Base-by-base conservation (phyloP, 2,888 invertebrate genomes). In the Elegia similella region DNA sequence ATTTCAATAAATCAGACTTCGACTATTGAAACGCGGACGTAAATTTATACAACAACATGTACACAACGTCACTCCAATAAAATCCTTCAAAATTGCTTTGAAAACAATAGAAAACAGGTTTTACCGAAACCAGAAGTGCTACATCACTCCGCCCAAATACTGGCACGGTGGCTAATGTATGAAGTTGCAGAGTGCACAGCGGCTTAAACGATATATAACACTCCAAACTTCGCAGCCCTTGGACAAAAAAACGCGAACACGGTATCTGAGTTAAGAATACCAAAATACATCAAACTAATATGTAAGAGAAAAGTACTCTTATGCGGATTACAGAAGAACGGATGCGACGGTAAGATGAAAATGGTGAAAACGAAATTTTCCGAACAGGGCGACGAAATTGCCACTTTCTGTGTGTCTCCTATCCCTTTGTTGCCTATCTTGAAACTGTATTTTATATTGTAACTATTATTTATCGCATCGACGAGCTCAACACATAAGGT, bases 311-410 rank as follows among this genome's bases (percentile, higher is more conserved):
- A 59, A 60, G 59, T 59, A 58, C 44, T 64, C 70, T 66, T 76
- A 73, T 62, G 29, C 23, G 60, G 16, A 52, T 6, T 62, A 23
- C 42, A 64, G 66, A 76, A 67, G 64, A 67, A 42, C 58, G 58
- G 57, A 52, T 50, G 57, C 43, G 55, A 57, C 42, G 12, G 67
- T 62, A 72, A 64, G 67, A 63, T 61, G 60, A 59, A 59, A 66
- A 64, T 62, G 62, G 64, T 58, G 59, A 64, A 70, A 70, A 69
- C 68, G 73, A 67, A 72, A 76, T 76, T 76, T 80, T 12, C 78
- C 73, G 73, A 68, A 70, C 76, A 72, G 70, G 75, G 78, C 77
- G 75, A 75, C 72, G 81, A 86, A 86, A 86, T 87, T 86, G 86
- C 82, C 84, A 84, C 83, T 84, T 82, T 76, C 75, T 75, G 75